Percentiles rank a stretch among this genome's conserved stretches.
Evolutionary conservation across 1,140 invertebrate species (phyloP).

Genomic region (Drosophila nigromelanica): DNA sequence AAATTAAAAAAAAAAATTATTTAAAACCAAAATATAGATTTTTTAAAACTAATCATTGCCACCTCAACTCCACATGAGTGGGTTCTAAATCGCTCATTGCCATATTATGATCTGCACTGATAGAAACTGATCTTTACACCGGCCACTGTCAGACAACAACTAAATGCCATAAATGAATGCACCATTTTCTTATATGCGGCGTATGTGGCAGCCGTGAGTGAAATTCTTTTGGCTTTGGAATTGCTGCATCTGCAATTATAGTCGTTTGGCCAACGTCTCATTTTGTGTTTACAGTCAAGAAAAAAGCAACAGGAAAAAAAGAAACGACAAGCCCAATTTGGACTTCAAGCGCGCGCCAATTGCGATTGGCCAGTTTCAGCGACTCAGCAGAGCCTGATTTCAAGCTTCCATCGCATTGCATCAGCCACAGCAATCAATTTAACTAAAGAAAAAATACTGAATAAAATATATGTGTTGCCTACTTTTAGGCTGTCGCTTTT

Average conservation of each 20-base stretch:
- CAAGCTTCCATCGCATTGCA: constrained; percentile 19
- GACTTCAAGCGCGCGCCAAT: constrained; percentile 17
- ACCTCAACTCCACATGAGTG: constrained; percentile 63
- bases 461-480: not conserved
- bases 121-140: constrained; percentile 24
- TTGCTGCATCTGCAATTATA: constrained; percentile 80
- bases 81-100: constrained; percentile 50
- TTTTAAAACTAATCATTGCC: not conserved
- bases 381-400: constrained; percentile 25
- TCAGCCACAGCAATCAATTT: constrained; percentile 22
- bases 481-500: not conserved
- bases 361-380: constrained; percentile 25
- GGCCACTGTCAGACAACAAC: constrained; percentile 37
- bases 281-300: constrained; percentile 26
- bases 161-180: constrained; percentile 44
- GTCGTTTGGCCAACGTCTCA: constrained; percentile 35
- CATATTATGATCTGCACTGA: constrained; percentile 10
- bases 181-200: constrained; percentile 66
- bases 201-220: constrained; percentile 52
- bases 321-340: constrained; percentile 32
- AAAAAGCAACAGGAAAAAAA: not conserved
- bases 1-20: no score
- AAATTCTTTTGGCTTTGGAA: constrained; percentile 68
- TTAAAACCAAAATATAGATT: no score
- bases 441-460: not conserved